A percentile compares a stretch with the other conserved stretches of the same genome.
These are phyloP conservation scores for Meloidogyne hapla DNA, from an alignment of 1,140 invertebrate genomes.

Conservation along the genomic window DNA sequence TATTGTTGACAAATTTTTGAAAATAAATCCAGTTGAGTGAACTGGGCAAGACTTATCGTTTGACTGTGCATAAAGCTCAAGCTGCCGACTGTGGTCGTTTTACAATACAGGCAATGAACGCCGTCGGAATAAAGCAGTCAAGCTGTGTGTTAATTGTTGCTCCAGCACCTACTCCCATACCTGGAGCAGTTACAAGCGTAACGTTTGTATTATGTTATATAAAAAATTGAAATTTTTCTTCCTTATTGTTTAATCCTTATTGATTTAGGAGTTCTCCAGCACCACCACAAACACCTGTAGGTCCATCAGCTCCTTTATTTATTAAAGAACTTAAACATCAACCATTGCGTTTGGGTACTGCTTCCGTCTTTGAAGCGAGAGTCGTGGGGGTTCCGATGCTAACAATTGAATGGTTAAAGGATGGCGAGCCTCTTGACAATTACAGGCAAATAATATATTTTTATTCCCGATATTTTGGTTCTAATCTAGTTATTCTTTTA, in stretches of 20 bases:
- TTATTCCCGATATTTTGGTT: neutral
- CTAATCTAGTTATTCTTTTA: slow-evolving; percentile 56
- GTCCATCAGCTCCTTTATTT: slow-evolving; percentile 59
- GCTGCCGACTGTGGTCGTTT: slow-evolving; percentile 60
- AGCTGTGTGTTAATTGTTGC: slow-evolving; percentile 63
- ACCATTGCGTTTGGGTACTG: slow-evolving; percentile 49
- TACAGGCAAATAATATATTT: slow-evolving; percentile 62
- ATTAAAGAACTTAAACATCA: slow-evolving; percentile 61
- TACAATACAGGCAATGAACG: slow-evolving; percentile 62
- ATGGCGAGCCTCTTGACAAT: slow-evolving; percentile 82
- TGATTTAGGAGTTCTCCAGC: slow-evolving; percentile 54
- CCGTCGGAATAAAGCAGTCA: slow-evolving; percentile 61
- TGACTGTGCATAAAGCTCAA: slow-evolving; percentile 50
- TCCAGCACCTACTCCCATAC: slow-evolving; percentile 61
- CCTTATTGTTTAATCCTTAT: too few species aligned
- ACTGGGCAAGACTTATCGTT: slow-evolving; percentile 48
- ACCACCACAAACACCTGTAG: slow-evolving; percentile 59
- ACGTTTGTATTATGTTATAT: slow-evolving; percentile 36
- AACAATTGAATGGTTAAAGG: slow-evolving; percentile 82
- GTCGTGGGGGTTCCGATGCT: slow-evolving; percentile 57
- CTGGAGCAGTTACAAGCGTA: slow-evolving; percentile 55
- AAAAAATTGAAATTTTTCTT: neutral
- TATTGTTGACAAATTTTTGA: too few species aligned
- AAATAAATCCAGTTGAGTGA: slow-evolving; percentile 49
- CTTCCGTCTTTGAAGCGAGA: slow-evolving; percentile 52